These are phyloP conservation scores for Leptopilina boulardi DNA, from an alignment of 1,140 invertebrate genomes.

Conservation along the genomic window DNA sequence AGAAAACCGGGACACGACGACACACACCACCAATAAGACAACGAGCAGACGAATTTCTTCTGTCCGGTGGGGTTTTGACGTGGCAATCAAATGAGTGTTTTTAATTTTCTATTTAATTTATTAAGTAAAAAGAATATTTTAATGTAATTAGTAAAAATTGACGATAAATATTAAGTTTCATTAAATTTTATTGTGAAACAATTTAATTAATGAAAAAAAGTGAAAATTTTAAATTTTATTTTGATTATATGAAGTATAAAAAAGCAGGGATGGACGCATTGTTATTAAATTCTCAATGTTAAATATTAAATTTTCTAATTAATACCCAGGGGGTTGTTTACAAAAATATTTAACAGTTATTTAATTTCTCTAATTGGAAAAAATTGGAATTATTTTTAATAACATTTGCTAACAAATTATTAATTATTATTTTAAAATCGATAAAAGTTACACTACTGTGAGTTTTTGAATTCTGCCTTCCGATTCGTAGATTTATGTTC, in stretches of 20 bases:
- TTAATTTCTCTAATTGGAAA: too few relatives aligned
- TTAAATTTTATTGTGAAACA: not conserved
- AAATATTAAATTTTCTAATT: too few relatives aligned
- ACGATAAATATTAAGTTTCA: too few relatives aligned
- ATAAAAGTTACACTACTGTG: not conserved
- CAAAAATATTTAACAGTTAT: too few relatives aligned
- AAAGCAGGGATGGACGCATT: not conserved
- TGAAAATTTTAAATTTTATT: not conserved
- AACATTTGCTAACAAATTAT: too few relatives aligned
- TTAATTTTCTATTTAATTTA: not conserved
- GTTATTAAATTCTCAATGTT: too few relatives aligned
- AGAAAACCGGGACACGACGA: slow-evolving; percentile 6
- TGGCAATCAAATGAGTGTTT: slow-evolving; percentile 18
- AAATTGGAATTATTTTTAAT: too few relatives aligned
- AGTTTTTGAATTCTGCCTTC: not conserved
- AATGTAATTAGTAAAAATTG: too few relatives aligned
- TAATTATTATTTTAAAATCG: too few relatives aligned
- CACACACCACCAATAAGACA: not conserved
- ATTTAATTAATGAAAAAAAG: not conserved
- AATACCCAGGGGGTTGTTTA: too few relatives aligned
- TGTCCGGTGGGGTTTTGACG: not conserved
- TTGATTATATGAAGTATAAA: not conserved
- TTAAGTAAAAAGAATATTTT: not conserved
- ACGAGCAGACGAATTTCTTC: slow-evolving; percentile 18
- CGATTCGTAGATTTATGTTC: not conserved